A percentile compares a stretch with the other conserved stretches of the same genome.
Conservation (phyloP, 1,140 invertebrate genomes). For the Gonatopus flavifemur region DNA sequence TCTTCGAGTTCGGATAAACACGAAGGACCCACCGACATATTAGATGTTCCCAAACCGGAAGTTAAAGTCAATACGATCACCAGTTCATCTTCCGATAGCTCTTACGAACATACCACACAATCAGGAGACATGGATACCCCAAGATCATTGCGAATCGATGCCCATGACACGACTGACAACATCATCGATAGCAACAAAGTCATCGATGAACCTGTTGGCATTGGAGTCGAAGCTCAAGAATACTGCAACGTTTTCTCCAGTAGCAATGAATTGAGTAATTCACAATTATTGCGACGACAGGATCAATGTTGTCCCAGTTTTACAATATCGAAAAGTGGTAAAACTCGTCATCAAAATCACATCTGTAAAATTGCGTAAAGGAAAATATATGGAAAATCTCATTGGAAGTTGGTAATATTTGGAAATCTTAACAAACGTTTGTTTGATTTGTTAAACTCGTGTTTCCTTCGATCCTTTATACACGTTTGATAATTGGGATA, state of each 20-base stretch:
- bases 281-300: conserved; percentile 36
- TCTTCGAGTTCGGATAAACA: conserved; percentile 26
- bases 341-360: conserved; percentile 42
- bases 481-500: no score
- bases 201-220: conserved; percentile 17
- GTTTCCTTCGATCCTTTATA: no score
- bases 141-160: not conserved
- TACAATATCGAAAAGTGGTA: conserved; percentile 44
- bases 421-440: no score
- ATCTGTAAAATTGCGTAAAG: conserved; percentile 34
- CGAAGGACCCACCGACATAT: conserved; percentile 11
- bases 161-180: conserved; percentile 8
- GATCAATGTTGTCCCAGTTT: conserved; percentile 56
- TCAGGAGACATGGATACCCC: not conserved
- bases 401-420: no score
- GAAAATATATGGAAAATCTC: not conserved
- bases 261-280: conserved; percentile 30
- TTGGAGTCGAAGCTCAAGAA: conserved; percentile 9
- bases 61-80: conserved; percentile 30
- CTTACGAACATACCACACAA: conserved; percentile 18
- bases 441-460: no score
- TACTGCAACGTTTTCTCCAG: not conserved
- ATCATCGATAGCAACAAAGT: not conserved
- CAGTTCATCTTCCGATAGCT: conserved; percentile 28
- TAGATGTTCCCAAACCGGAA: no score